Evolutionary conservation across 2,113 vertebrate species (phyloP).

Genomic region (Brachionichthys hirsutus): DNA sequence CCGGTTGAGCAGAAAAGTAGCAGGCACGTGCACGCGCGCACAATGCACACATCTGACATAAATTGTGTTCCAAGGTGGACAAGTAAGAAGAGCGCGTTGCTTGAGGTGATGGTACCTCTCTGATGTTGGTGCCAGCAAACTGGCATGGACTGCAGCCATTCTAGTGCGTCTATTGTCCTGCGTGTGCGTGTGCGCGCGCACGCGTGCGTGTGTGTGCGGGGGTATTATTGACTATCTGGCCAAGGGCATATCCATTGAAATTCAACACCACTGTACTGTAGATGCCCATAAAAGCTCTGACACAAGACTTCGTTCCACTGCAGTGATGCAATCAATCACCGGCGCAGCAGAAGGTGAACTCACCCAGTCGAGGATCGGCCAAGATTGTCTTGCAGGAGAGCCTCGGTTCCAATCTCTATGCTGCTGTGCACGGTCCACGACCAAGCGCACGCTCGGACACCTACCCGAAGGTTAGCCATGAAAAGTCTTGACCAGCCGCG

Average conservation of each 20-base stretch:
- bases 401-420: slow-evolving; percentile 19
- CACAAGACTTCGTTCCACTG: slow-evolving; percentile 68
- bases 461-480: neutral
- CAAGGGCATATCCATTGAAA: slow-evolving; percentile 72
- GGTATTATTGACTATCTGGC: slow-evolving; percentile 57
- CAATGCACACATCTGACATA: slow-evolving; percentile 5
- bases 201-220: slow-evolving; percentile 18
- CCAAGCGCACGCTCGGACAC: neutral
- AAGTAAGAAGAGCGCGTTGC: slow-evolving; percentile 59
- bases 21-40: slow-evolving; percentile 5
- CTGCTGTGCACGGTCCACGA: slow-evolving; percentile 6
- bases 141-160: slow-evolving; percentile 21
- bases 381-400: slow-evolving; percentile 10
- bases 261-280: slow-evolving; percentile 58
- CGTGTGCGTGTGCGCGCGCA: slow-evolving; percentile 17
- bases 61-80: slow-evolving; percentile 54
- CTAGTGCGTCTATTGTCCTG: slow-evolving; percentile 4
- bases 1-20: slow-evolving; percentile 14
- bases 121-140: slow-evolving; percentile 36
- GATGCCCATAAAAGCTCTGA: slow-evolving; percentile 60
- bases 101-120: slow-evolving; percentile 50
- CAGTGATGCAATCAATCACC: slow-evolving; percentile 71
- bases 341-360: slow-evolving; percentile 45
- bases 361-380: slow-evolving; percentile 26
- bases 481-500: too few relatives aligned